Base-by-base conservation (phyloP, 2,888 invertebrate genomes). In the Baronia brevicornis region DNA sequence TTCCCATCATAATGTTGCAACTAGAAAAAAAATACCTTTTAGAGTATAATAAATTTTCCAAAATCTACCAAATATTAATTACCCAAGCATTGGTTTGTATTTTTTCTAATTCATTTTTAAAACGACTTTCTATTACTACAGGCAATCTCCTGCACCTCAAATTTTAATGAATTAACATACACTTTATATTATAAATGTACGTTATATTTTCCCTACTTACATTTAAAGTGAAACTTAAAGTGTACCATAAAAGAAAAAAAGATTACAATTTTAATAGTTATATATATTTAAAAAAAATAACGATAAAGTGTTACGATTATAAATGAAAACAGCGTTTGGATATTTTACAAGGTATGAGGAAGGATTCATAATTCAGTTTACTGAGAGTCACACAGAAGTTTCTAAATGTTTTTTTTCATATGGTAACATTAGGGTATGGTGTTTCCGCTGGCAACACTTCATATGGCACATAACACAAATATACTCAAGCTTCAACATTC, bases 391-490 rank as follows among this genome's bases (percentile, higher is more conserved):
- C 44, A 48, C 48, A 50, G 46, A 49, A 40, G 46, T 48, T 43
- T 40, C 31, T 39, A 46, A 50, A 43, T 42, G 29, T 35, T 38
- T 29, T 52, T 45, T 54, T 61, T 58, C 48, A 56, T 62, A 72
- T 80, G 82, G 82, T 84, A 82, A 84, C 82, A 73, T 77, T 69
- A 56, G 50, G 59, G 47, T 65, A 70, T 75, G 74, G 77, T 79
- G 77, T 75, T 70, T 71, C 71, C 72, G 79, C 65, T 73, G 71
- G 77, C 77, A 75, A 78, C 74, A 73, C 69, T 63, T 60, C 49
- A 58, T 61, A 84, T 84, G 82, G 82, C 82, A 84, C 82, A 75
- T 72, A 61, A 65, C 60, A 70, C 58, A 64, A 67, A 43, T 40
- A 37, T 36, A 60, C 59, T 58, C 55, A 63, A 62, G 53, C 68